Base-by-base conservation (phyloP, 2,888 invertebrate species). In the Psylliodes chrysocephalus region DNA sequence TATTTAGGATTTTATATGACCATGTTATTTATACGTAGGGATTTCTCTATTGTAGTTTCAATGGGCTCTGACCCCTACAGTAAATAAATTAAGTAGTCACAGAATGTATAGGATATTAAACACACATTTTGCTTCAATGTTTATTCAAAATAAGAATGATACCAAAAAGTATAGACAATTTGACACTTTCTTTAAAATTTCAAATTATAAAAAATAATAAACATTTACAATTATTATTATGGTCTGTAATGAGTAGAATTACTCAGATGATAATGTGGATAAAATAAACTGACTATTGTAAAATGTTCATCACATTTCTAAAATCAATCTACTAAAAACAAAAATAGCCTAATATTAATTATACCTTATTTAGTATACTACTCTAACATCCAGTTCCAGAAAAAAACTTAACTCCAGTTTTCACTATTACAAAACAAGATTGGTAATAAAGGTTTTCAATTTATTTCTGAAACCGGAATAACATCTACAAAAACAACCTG, bases 271-370 rank as follows among this genome's bases (percentile, higher is more conserved):
- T 19, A 56, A 28, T 35, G 14, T 35, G 6, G 14, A 25, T 22
- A 22, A 17, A 42, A 51, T 47, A 12, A 4, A 52, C 35, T 55
- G 49, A 42, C 62, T 25, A 51, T 46, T 25, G 25, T 44, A 51
- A 15, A 59, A 59, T 62, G 65, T 66, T 66, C 54, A 62, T 54
- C 28, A 62, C 65, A 49, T 62, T 59, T 54, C 42, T 57, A 66
- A 67, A 53, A 47, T 62, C 49, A 59, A 67, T 56, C 62, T 67
- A 64, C 55, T 59, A 67, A 53, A 60, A 62, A 57, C 49, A 59
- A 57, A 64, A 61, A 42, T 56, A 66, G 22, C 62, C 52, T 65
- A 65, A 38, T 8, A 65, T 62, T 60, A 61, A 63, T 49, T 38
- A 55, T 63, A 67, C 38, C 59, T 57, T 61, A 54, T 63, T n/a